phyloP scores from a whole-genome alignment of 92 coral and sea anemone species.

The Montipora capitata region DNA sequence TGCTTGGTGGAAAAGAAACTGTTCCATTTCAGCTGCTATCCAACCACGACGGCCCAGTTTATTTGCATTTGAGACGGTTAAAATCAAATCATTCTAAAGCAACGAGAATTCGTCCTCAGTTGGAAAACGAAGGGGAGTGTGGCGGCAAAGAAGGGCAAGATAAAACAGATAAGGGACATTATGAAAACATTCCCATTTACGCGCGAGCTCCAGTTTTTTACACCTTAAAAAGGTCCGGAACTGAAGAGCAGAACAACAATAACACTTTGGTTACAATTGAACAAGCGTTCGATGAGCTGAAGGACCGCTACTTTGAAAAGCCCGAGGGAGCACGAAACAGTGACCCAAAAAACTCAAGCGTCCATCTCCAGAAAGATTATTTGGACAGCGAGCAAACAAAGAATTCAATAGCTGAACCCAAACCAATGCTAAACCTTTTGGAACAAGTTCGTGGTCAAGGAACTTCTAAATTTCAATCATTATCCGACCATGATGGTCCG shows the following conservation, averaged over 20 bases:
- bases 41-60: background rate
- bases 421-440: background rate
- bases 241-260: background rate
- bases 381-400: background rate
- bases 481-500: background rate
- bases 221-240: background rate
- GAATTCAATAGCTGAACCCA: background rate
- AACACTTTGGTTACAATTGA: background rate
- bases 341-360: background rate
- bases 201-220: background rate
- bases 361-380: background rate
- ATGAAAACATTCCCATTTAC: background rate
- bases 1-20: background rate
- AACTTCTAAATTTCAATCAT: background rate
- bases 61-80: conserved; percentile 4
- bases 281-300: conserved; percentile 11
- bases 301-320: conserved; percentile 7
- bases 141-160: background rate
- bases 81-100: conserved; percentile 16
- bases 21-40: background rate
- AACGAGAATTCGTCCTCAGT: background rate
- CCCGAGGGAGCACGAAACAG: background rate
- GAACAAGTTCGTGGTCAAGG: background rate
- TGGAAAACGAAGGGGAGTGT: background rate
- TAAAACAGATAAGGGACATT: background rate